Evolutionary conservation across 2,888 invertebrate genomes (phyloP), one percentile per base, ranked within the genome.

Genomic region (Chironomus tentans): DNA sequence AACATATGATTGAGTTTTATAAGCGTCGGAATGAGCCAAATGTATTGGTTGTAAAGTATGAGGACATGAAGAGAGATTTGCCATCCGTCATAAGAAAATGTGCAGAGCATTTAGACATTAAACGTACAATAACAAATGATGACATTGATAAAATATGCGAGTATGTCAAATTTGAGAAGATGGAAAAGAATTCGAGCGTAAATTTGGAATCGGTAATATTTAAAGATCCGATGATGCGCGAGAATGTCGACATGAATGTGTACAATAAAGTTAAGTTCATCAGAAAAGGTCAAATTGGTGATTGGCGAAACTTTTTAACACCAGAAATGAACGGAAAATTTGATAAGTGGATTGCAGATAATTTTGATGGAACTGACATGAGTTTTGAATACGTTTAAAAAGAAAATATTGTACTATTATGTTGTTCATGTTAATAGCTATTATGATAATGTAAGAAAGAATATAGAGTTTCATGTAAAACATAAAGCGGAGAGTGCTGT

Each of bases 171-270:
- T 95, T 95, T 82, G 87, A 90, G 72, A 91, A 88, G 79, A 95
- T 96, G 95, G 90, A 91, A 80, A 85, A 87, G 0, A 95, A 95
- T 82, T 88, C 91, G 24, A 90, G 91, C 1, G 89, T 93, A 0
- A 95, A 95, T 80, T 82, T 91, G 79, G 89, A 91, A 77, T 85
- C 87, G 2, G 84, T 91, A 56, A 82, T 91, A 10, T 48, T 74
- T 48, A 46, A 10, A 38, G 74, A 74, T 46, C 62, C 28, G 1
- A 21, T n/a, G 15, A 18, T 18, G 4, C 18, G 22, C 10, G 21
- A 65, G 77, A 86, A 86, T 0, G 56, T 56, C 24, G 85, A 86
- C 0, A 83, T 83, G 47, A 84, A 84, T 71, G 85, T 84, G 75
- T 82, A 86, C 56, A 84, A 85, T 21, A 85, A 87, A 65, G 86